A percentile compares a stretch with the other conserved stretches of the same genome.
These are phyloP conservation scores for Anguilla marmorata DNA, from an alignment of 2,797 vertebrate species.

Conservation along the genomic window DNA sequence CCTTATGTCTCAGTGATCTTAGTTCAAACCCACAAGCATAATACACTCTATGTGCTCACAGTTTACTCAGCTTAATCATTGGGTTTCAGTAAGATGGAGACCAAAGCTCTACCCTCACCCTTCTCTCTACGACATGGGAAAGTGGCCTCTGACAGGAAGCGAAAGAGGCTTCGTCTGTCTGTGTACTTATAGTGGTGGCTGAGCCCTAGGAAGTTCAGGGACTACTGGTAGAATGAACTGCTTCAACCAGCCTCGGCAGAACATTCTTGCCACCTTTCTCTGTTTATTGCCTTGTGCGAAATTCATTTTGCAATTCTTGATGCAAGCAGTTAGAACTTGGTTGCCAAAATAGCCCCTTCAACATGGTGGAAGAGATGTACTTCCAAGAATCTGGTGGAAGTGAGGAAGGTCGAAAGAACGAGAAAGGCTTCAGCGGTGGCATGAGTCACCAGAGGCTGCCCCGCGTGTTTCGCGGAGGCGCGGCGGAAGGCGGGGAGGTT, in stretches of 20 bases:
- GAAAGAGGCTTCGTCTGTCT: not conserved
- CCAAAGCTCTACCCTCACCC: not conserved
- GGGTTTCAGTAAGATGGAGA: not conserved
- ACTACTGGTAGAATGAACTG: not conserved
- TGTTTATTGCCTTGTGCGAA: not conserved
- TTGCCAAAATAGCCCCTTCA: too few species aligned
- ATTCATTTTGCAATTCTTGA: not conserved
- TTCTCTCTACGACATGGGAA: not conserved
- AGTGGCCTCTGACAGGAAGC: not conserved
- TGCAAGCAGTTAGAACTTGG: not conserved
- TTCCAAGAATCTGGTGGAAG: not conserved
- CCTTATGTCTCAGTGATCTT: conserved; percentile 58
- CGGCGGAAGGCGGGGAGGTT: conserved; percentile 21
- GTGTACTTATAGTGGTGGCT: not conserved
- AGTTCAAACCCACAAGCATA: conserved; percentile 39
- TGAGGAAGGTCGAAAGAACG: not conserved
- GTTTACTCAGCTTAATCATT: not conserved
- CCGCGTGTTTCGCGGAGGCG: not conserved
- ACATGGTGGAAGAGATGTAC: not conserved
- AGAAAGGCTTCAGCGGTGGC: not conserved
- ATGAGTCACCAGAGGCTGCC: not conserved
- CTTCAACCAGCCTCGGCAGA: not conserved
- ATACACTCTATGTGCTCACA: conserved; percentile 33
- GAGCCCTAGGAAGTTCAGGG: not conserved
- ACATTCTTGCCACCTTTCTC: not conserved